Percentiles rank a stretch among this genome's conserved stretches.
Conservation (phyloP, 1,140 invertebrate species). For the Oncopodura yosiiana region DNA sequence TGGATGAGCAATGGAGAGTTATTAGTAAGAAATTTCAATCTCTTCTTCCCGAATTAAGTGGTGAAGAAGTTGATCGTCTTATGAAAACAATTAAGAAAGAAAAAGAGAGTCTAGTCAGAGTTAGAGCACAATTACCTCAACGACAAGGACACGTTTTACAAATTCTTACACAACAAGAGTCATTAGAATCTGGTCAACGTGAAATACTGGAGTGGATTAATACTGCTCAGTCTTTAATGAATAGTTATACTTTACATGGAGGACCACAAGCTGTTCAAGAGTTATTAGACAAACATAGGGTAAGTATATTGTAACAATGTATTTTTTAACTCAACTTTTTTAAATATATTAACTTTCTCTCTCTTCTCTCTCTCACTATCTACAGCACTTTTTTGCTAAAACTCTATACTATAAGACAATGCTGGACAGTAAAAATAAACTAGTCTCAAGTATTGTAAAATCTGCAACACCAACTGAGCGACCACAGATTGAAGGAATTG, state of each 20-base stretch:
- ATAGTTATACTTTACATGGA: slow-evolving; percentile 51
- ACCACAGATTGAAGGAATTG: slow-evolving; percentile 59
- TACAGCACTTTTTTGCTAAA: slow-evolving; percentile 67
- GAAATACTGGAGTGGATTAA: slow-evolving; percentile 78
- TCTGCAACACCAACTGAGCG: slow-evolving; percentile 60
- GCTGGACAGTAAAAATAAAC: slow-evolving; percentile 87
- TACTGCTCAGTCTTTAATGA: slow-evolving; percentile 64
- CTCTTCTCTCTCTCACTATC: too few relatives aligned
- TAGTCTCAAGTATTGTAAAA: slow-evolving; percentile 76
- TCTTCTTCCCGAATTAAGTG: slow-evolving; percentile 76
- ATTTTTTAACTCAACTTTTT: too few relatives aligned
- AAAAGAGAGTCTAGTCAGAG: slow-evolving; percentile 71
- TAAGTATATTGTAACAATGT: slow-evolving; percentile 12
- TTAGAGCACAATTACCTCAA: slow-evolving; percentile 66
- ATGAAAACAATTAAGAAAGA: slow-evolving; percentile 81
- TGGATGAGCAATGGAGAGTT: slow-evolving; percentile 79
- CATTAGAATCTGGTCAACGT: slow-evolving; percentile 70
- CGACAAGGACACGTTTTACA: slow-evolving; percentile 71
- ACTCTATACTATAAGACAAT: slow-evolving; percentile 84
- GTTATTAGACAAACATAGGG: slow-evolving; percentile 70
- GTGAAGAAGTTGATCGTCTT: slow-evolving; percentile 81
- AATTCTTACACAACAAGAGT: slow-evolving; percentile 77
- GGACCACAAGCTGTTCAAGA: slow-evolving; percentile 55
- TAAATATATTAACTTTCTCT: too few relatives aligned
- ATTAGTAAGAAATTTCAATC: slow-evolving; percentile 82